Base-by-base conservation (phyloP, 92 coral and sea anemone genomes). In the Umimayanthus kanabou region DNA sequence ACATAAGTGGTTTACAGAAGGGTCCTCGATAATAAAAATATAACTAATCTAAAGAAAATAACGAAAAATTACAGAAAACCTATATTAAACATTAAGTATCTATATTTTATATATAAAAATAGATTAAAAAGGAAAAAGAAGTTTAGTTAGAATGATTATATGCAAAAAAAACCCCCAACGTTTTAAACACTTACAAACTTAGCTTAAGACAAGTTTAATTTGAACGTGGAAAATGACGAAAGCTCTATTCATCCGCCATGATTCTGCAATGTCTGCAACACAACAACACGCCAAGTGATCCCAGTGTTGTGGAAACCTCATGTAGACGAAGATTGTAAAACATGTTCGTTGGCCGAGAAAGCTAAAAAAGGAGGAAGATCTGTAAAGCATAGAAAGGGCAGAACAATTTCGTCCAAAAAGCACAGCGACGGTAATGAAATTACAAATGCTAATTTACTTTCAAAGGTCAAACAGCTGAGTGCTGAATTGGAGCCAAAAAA, bases 401-500 rank as follows among this genome's bases (percentile, higher is more conserved):
- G 33, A 28, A 76, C 40, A 39, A 10, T 3, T 66, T 18, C 23
- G 4, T 13, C 23, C 28, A 26, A 66, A 4, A 66, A 66, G 0
- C 9, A 20, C 22, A 66, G 23, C 5, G 23, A 18, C 6, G 22
- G 3, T 20, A 39, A n/a, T n/a, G n/a, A 76, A 76, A 14, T 5
- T 76, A 39, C 80, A 28, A 76, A 76, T 11, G 29, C 80, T 1
- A 64, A 45, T 37, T 23, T 77, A 77, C 61, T 77, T 77, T 77
- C 80, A 23, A 77, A 77, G 16, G 80, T 45, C 25, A 77, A 77
- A 3, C 80, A 77, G 64, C 43, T 77, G 23, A 77, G 80, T 20
- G 2, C 6, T 16, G 61, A 77, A 30, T 64, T 77, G 57, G 80
- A 77, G 80, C 11, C 28, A 77, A 77, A 77, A 77, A 9, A 37